Conservation (phyloP, 2,888 invertebrate species). For the Aspidiotus destructor region DNA sequence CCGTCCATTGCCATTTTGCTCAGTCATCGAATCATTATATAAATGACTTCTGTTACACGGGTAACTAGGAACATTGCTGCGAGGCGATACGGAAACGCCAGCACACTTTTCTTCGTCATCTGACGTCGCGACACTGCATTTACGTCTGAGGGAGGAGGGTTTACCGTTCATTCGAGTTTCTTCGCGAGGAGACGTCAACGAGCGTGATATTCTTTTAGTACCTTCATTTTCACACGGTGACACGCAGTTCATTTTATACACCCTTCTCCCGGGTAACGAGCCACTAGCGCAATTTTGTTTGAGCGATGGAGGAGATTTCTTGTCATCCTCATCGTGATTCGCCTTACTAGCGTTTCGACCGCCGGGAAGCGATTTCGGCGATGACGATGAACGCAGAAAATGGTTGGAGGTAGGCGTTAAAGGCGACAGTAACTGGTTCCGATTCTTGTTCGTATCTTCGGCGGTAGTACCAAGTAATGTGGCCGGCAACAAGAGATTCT, state of each 20-base stretch:
- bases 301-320: not conserved
- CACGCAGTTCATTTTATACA: constrained; percentile 1
- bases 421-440: not conserved
- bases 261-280: constrained; percentile 9
- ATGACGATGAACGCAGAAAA: constrained; percentile 24
- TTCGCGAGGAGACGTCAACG: constrained; percentile 11
- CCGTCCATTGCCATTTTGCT: not conserved
- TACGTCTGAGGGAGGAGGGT: not conserved
- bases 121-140: constrained; percentile 7
- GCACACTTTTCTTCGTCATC: constrained; percentile 9
- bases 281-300: not conserved
- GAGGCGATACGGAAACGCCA: constrained; percentile 8
- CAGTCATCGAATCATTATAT: constrained; percentile 6
- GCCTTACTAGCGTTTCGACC: not conserved
- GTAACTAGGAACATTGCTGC: constrained; percentile 17
- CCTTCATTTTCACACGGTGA: constrained; percentile 6
- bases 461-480: constrained; percentile 43
- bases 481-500: constrained; percentile 38
- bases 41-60: constrained; percentile 4
- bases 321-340: not conserved
- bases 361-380: constrained; percentile 8
- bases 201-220: not conserved
- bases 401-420: constrained; percentile 18
- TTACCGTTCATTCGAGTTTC: not conserved
- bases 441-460: constrained; percentile 40